phyloP scores from a whole-genome alignment of 2,888 invertebrate species.

The Callyntrura guangdongensis region DNA sequence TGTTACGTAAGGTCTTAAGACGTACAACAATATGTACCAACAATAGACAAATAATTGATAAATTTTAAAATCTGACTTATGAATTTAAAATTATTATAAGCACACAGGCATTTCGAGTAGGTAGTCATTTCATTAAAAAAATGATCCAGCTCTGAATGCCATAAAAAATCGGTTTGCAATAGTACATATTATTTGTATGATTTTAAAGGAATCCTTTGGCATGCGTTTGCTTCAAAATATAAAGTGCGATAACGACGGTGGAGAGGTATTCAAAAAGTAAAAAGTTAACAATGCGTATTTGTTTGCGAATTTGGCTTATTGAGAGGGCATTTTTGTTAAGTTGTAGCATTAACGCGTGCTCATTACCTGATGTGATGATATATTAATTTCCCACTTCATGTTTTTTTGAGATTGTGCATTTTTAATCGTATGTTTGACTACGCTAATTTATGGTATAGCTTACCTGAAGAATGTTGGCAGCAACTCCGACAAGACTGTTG shows the following conservation, averaged over 20 bases:
- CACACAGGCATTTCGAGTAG: not conserved
- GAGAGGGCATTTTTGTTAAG: too few relatives aligned
- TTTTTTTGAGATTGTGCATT: not conserved
- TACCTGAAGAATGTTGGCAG: slow-evolving; percentile 85
- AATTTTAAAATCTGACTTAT: not conserved
- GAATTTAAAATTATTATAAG: not conserved
- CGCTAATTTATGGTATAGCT: slow-evolving; percentile 12
- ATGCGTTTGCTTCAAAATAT: too few relatives aligned
- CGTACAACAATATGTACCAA: slow-evolving; percentile 19
- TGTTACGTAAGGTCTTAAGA: slow-evolving; percentile 10
- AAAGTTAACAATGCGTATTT: too few relatives aligned
- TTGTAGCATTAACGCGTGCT: too few relatives aligned
- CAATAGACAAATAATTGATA: not conserved
- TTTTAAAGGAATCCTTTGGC: too few relatives aligned
- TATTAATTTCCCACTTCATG: not conserved
- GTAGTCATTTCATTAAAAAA: not conserved
- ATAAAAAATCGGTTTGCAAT: too few relatives aligned
- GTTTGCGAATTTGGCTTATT: too few relatives aligned
- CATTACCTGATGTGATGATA: not conserved
- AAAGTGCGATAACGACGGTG: too few relatives aligned
- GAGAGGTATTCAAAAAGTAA: too few relatives aligned
- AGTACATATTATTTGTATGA: too few relatives aligned
- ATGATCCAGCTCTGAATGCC: not conserved
- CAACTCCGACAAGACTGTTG: slow-evolving; percentile 85
- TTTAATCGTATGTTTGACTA: not conserved